phyloP scores from a whole-genome alignment of 2,113 vertebrate species.

The Nyctibius bracteatus region DNA sequence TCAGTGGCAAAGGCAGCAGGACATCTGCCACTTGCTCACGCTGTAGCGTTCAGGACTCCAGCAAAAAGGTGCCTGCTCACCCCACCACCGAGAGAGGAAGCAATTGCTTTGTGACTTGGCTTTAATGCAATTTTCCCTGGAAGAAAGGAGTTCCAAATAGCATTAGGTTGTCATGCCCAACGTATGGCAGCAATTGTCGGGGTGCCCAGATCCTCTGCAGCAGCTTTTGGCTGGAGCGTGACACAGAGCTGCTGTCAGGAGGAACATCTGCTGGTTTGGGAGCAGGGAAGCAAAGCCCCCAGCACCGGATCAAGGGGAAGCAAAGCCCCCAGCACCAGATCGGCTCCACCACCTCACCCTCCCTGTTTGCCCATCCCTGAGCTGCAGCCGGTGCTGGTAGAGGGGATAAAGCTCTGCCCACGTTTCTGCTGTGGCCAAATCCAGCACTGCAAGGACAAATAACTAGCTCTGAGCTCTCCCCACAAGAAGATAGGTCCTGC shows the following conservation, averaged over 20 bases:
- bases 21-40: background rate
- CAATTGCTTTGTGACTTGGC: background rate
- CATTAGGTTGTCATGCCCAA: background rate
- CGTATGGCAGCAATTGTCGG: background rate
- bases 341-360: background rate
- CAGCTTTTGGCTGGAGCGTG: background rate
- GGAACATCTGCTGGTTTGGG: background rate
- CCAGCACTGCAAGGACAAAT: background rate
- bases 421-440: background rate
- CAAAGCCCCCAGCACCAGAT: background rate
- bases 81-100: rapidly evolving
- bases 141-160: background rate
- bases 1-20: background rate
- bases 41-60: background rate
- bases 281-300: background rate
- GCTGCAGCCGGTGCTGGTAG: background rate
- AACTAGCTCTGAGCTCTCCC: background rate
- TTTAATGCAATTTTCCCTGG: constrained; percentile 12
- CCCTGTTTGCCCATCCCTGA: background rate
- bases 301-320: background rate
- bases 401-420: background rate
- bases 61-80: background rate
- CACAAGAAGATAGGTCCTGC: background rate
- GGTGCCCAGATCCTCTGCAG: background rate
- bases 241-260: background rate